Percentiles rank a stretch among this genome's conserved stretches.
These are phyloP conservation scores for Silurus glanis DNA, from an alignment of 2,113 vertebrate genomes.

Conservation along the genomic window DNA sequence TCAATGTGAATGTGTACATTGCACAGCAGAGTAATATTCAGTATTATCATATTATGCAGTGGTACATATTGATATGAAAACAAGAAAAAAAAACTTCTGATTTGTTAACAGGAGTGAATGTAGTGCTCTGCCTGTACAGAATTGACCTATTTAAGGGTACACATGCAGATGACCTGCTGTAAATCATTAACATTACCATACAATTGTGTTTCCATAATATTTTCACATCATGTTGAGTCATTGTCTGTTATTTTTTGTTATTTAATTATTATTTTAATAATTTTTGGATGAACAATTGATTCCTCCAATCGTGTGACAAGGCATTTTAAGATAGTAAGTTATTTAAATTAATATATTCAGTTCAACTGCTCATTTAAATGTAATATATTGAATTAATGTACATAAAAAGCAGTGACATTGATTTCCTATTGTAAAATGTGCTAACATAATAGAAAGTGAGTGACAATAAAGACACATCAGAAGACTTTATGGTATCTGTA, in stretches of 20 bases:
- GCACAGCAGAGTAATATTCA: not conserved
- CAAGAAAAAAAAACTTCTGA: not conserved
- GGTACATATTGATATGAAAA: not conserved
- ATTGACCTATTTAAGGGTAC: not conserved
- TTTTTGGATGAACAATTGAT: not conserved
- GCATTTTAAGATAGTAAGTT: conserved; percentile 13
- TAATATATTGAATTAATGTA: conserved; percentile 58
- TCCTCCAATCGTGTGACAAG: not conserved
- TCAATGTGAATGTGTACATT: not conserved
- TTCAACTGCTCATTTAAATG: conserved; percentile 58
- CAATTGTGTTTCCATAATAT: not conserved
- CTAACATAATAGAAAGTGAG: not conserved
- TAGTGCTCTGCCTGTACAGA: not conserved
- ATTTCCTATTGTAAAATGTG: conserved; percentile 1
- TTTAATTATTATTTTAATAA: not conserved
- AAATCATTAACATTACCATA: not conserved
- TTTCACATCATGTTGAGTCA: not conserved
- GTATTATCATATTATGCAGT: not conserved
- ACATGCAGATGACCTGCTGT: not conserved
- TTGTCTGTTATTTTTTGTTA: not conserved
- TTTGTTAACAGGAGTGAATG: not conserved
- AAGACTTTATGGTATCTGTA: not conserved
- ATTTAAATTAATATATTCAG: conserved; percentile 41
- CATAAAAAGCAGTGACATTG: not conserved
- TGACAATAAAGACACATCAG: not conserved